Evolutionary conservation across 2,113 vertebrate genomes (phyloP).

Genomic region (Mormoops blainvillei): DNA sequence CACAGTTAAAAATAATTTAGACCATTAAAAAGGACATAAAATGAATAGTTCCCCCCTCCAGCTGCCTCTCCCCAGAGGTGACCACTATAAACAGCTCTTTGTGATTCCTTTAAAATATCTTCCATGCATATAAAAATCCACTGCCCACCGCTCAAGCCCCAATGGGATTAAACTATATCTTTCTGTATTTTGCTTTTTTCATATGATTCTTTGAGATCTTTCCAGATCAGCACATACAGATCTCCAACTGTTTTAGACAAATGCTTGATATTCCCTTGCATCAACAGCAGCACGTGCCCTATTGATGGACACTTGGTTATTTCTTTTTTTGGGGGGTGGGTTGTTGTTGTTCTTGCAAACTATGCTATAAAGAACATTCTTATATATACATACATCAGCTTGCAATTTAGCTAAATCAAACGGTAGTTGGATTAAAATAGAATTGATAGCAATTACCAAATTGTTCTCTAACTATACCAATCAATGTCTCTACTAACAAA

Average conservation of each 20-base stretch:
- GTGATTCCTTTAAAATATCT: not conserved
- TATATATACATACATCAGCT: not conserved
- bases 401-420: not conserved
- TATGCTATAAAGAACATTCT: not conserved
- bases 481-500: not conserved
- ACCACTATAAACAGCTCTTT: not conserved
- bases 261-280: not conserved
- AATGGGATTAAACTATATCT: not conserved
- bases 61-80: not conserved
- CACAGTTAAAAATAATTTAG: not conserved
- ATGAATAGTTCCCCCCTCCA: not conserved
- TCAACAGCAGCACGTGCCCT: not conserved
- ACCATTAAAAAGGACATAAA: not conserved
- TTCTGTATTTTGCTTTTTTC: not conserved
- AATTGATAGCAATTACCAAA: slow-evolving; percentile 6
- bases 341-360: not conserved
- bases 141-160: not conserved
- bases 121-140: not conserved
- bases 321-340: not conserved
- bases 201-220: not conserved
- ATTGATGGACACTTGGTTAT: not conserved
- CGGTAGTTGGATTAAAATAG: not conserved
- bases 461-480: not conserved
- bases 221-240: not conserved
- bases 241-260: not conserved